Percentiles rank a stretch among this genome's conserved stretches.
Evolutionary conservation across 2,888 invertebrate species (phyloP).

Genomic region (Cantharis rustica): DNA sequence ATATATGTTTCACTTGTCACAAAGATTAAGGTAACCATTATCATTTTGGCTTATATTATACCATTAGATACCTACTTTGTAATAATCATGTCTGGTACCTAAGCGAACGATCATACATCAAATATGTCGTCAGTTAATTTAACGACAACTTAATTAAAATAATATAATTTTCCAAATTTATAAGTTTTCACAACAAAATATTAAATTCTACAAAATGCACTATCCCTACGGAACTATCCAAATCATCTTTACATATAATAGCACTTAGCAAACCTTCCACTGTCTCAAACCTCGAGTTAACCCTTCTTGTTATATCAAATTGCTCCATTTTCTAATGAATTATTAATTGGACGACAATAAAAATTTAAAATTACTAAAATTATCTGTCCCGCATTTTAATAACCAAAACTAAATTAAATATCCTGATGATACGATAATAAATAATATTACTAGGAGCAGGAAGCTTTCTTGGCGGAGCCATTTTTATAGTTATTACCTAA

Average conservation of each 20-base stretch:
- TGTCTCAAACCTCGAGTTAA: neutral
- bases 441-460: no score
- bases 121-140: neutral
- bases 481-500: no score
- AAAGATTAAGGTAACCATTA: neutral
- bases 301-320: neutral
- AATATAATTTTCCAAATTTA: neutral
- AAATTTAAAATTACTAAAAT: neutral
- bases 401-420: no score
- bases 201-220: neutral
- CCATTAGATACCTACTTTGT: neutral
- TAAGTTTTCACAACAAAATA: neutral
- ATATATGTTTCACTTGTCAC: neutral
- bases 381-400: neutral
- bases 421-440: no score
- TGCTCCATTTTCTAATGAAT: neutral
- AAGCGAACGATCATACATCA: neutral
- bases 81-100: neutral
- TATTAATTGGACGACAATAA: neutral
- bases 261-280: neutral
- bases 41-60: neutral
- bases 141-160: neutral
- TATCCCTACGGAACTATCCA: neutral
- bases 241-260: neutral
- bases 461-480: no score